Base-by-base conservation (phyloP, 2,113 vertebrate species). In the Sinosuthora webbiana region DNA sequence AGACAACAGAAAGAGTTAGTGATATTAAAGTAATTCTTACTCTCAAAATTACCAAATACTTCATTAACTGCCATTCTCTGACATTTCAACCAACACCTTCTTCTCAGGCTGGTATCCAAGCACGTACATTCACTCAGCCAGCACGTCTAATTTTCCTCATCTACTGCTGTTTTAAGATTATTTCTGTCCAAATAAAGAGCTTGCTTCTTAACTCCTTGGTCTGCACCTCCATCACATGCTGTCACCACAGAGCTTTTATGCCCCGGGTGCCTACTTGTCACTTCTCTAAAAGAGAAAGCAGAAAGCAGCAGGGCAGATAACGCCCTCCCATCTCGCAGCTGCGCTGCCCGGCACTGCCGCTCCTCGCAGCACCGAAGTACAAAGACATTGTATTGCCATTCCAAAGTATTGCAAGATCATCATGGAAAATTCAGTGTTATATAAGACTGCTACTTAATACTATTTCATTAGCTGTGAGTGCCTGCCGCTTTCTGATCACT, bases 301-400 rank as follows among this genome's bases (percentile, higher is more conserved):
- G 44, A 23, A 47, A 6, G 0, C 17, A 31, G 20, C 0, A 1
- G 57, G 7, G 53, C 70, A 60, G 20, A 1, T 1, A 10, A 21
- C 4, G n/a, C 25, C 57, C 56, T 23, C 28, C 28, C 50, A 18
- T 6, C 33, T 4, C 2, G 9, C 45, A 55, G 49, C 70, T 37
- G 13, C 1, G 21, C 37, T 12, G 74, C 18, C 73, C 23, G 7
- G 68, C 59, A 19, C 45, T 3, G 10, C 1, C 5, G 8, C 7
- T 24, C 10, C 11, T 13, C 56, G 10, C 39, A 25, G 44, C 15
- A 10, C 10, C 19, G 0, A 20, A 19, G 15, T 9, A 27, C 37
- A 60, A 45, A 74, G 25, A 15, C 70, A 35, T 1, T 5, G 11
- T 1, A 15, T 27, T 37, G 13, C 20, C n/a, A 9, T 20, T 41